phyloP scores from a whole-genome alignment of 1,140 invertebrate genomes.

The Aphelinus atriplicis region DNA sequence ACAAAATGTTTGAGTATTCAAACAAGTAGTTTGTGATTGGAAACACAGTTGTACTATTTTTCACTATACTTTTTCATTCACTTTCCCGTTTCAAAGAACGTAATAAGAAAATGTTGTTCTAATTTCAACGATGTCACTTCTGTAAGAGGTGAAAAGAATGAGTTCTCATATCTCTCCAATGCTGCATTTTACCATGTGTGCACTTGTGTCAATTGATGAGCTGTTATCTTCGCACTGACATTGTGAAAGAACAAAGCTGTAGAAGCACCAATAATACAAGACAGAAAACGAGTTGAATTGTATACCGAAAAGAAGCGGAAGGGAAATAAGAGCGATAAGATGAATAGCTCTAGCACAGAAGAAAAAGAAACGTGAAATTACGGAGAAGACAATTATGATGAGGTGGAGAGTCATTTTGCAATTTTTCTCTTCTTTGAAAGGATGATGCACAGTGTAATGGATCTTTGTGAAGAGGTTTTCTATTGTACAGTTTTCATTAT shows the following conservation, averaged over 20 bases:
- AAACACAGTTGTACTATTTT: too few species aligned
- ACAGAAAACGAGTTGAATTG: background rate
- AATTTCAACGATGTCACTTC: too few species aligned
- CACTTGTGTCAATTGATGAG: conserved; percentile 42
- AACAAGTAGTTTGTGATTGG: too few species aligned
- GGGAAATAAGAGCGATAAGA: conserved; percentile 13
- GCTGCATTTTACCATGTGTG: background rate
- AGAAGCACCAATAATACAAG: conserved; percentile 1
- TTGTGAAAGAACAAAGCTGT: conserved; percentile 13
- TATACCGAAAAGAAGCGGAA: conserved; percentile 6
- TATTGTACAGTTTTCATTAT: background rate
- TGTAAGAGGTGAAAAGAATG: too few species aligned
- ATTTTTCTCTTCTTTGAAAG: conserved; percentile 8
- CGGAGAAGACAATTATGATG: conserved; percentile 10
- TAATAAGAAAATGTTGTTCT: too few species aligned
- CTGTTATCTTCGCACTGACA: conserved; percentile 25
- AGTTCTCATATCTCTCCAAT: background rate
- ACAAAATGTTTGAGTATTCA: too few species aligned
- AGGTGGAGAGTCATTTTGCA: conserved; percentile 17
- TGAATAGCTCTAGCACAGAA: background rate
- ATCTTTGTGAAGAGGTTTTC: conserved; percentile 1
- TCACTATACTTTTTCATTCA: too few species aligned
- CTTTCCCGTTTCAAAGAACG: too few species aligned
- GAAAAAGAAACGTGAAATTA: conserved; percentile 17
- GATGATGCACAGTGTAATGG: too few species aligned